Evolutionary conservation across 2,888 invertebrate genomes (phyloP), one percentile per base, ranked within the genome.

Genomic region (Willowsia nigromaculata): DNA sequence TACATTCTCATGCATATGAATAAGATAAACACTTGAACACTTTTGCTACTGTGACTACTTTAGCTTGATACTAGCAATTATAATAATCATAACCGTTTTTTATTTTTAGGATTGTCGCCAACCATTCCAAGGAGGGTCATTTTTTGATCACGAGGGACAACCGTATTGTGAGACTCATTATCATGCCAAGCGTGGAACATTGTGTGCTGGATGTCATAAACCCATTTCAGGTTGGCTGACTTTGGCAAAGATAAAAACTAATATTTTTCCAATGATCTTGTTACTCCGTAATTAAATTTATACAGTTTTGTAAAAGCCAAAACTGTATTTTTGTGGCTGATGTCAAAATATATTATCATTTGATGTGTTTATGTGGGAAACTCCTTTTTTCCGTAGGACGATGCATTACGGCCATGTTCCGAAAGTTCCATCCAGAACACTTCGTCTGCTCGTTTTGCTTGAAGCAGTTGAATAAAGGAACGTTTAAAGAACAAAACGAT

Each of bases 101-200:
- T 92, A 91, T 81, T 95, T 95, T 33, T 95, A 99, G 99, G 99
- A 99, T 94, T 99, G 99, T 94, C 96, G 98, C 92, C 97, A 97
- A 94, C 98, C 98, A 9, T 99, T 99, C 95, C 97, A 98, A 94
- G 98, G 98, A 30, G 99, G 99, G 0, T 98, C 98, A 74, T 99
- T 99, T 95, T 99, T 99, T 94, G 99, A 99, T 94, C 98, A 99
- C 94, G 99, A 99, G 94, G 99, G 99, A 18, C 96, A 97, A 93
- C 99, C 99, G 0, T 99, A 99, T 94, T 99, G 99, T 94, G 99
- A 99, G 95, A 98, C 98, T 0, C 99, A 99, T 94, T 99, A 99
- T 94, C 99, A 99, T 94, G 97, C 98, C 92, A 98, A 98, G 94
- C 95, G 98, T 40, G 99, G 99, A 83, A 99, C 99, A 0, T 95